Percentiles rank a stretch among this genome's conserved stretches.
phyloP scores from a whole-genome alignment of 2,797 vertebrate species.

The Babyrousa celebensis region DNA sequence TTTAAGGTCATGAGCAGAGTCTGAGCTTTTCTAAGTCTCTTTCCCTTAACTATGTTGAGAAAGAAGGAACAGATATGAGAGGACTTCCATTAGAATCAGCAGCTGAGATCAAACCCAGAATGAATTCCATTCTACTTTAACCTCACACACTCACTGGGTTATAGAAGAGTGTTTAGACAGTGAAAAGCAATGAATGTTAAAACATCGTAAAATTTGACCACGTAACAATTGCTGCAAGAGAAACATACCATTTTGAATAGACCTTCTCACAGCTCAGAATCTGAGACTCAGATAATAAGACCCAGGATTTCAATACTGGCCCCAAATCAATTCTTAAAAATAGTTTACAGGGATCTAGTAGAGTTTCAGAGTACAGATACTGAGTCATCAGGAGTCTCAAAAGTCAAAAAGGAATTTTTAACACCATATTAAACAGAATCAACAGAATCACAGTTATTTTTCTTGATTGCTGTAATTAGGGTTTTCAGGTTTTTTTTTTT shows the following conservation, averaged over 20 bases:
- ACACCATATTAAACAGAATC: slow-evolving; percentile 80
- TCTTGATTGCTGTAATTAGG: slow-evolving; percentile 72
- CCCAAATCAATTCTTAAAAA: slow-evolving; percentile 86
- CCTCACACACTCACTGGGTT: slow-evolving; percentile 53
- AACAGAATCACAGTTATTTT: slow-evolving; percentile 79
- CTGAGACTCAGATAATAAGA: slow-evolving; percentile 61
- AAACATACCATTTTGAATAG: slow-evolving; percentile 83
- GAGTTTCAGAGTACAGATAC: slow-evolving; percentile 83
- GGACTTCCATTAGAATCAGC: slow-evolving; percentile 12
- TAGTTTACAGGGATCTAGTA: slow-evolving; percentile 87
- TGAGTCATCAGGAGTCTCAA: slow-evolving; percentile 80
- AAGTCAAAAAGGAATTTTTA: slow-evolving; percentile 85
- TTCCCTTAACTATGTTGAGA: slow-evolving; percentile 5
- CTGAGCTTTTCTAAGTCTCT: slow-evolving; percentile 10
- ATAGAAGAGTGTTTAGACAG: slow-evolving; percentile 77
- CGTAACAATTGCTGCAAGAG: slow-evolving; percentile 87
- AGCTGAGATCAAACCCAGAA: slow-evolving; percentile 67
- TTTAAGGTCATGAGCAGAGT: slow-evolving; percentile 22
- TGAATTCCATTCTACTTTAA: slow-evolving; percentile 75
- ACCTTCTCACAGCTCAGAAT: slow-evolving; percentile 83
- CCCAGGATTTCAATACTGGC: slow-evolving; percentile 82
- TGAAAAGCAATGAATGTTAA: slow-evolving; percentile 82
- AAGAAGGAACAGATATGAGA: not conserved
- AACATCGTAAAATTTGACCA: slow-evolving; percentile 87
- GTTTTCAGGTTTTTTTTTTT: slow-evolving; percentile 11